Conservation (phyloP, 2,888 invertebrate species). For the Torymus texanus region DNA sequence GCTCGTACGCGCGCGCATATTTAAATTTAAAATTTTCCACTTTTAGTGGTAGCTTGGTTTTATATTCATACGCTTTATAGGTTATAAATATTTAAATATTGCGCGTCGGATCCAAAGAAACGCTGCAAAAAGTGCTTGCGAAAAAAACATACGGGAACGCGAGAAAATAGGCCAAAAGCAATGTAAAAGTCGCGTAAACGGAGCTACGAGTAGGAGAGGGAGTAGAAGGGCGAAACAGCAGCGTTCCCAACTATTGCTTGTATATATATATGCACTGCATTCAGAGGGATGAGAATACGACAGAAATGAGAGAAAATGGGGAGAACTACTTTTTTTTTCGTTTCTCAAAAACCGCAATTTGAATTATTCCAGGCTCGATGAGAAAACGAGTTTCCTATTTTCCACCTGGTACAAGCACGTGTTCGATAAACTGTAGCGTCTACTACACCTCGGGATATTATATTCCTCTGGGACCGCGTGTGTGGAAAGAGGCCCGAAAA, state of each 20-base stretch:
- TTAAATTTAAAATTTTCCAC: too few species aligned
- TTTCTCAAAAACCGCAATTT: conserved; percentile 1
- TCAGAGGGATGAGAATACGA: neutral
- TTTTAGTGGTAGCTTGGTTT: too few species aligned
- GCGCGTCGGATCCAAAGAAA: neutral
- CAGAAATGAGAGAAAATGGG: conserved; percentile 6
- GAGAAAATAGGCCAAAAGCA: conserved; percentile 16
- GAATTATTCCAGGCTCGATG: conserved; percentile 43
- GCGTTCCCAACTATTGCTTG: too few species aligned
- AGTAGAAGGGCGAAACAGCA: too few species aligned
- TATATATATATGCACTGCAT: too few species aligned
- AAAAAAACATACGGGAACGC: neutral
- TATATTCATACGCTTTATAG: neutral
- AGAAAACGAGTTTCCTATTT: conserved; percentile 37
- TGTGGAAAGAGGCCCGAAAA: too few species aligned
- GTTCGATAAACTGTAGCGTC: too few species aligned
- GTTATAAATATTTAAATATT: conserved; percentile 9
- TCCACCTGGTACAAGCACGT: neutral
- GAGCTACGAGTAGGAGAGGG: too few species aligned
- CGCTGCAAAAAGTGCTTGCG: neutral
- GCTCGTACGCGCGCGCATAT: too few species aligned
- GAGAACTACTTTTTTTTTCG: neutral
- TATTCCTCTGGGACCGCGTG: too few species aligned
- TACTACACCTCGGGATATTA: too few species aligned
- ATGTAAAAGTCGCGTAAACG: too few species aligned